Evolutionary conservation across 1,140 invertebrate species (phyloP), one percentile per base, ranked within the genome.

Genomic region (Varroa destructor): DNA sequence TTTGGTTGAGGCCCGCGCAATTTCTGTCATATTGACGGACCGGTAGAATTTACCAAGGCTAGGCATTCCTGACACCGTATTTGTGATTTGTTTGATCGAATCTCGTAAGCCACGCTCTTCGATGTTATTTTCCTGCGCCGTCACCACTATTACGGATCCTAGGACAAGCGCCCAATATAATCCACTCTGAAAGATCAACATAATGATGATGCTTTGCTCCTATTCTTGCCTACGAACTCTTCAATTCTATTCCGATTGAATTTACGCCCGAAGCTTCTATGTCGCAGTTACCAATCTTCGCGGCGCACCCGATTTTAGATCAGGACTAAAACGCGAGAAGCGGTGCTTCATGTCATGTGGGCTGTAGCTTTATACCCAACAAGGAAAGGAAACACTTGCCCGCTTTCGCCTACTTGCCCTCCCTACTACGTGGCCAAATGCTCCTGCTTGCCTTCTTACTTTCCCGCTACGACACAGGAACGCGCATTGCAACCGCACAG

Each of bases 71-170:
- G 61, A 43, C 40, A 67, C 61, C 61, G 40, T 67, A 12, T 67
- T 40, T 40, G 61, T 67, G 37, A 67, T 67, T 37, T 67, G 61
- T 8, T 67, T 67, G 61, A 67, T 67, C 40, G 61, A 67, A 40
- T 67, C 61, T 43, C 61, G 61, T 40, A 67, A 37, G 40, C 61
- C 61, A 36, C 61, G 61, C 36, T 67, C 61, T 37, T 67, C 61
- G 10, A 67, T 25, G 5, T 67, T 37, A 67, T n/a, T n/a, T 3
- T 51, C 46, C 61, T 67, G 61, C 61, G 40, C 37, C 61, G 14
- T 46, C 40, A 37, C 61, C 12, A 67, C 40, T 12, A 37, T 37
- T 2, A n/a, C 10, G 12, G 14, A 12, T 14, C 61, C 14, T 14
- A 67, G 61, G 1, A 40, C 61, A 37, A 67, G 61, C 57, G 57